phyloP scores from a whole-genome alignment of 2,113 vertebrate genomes.

The Erinaceus europaeus region DNA sequence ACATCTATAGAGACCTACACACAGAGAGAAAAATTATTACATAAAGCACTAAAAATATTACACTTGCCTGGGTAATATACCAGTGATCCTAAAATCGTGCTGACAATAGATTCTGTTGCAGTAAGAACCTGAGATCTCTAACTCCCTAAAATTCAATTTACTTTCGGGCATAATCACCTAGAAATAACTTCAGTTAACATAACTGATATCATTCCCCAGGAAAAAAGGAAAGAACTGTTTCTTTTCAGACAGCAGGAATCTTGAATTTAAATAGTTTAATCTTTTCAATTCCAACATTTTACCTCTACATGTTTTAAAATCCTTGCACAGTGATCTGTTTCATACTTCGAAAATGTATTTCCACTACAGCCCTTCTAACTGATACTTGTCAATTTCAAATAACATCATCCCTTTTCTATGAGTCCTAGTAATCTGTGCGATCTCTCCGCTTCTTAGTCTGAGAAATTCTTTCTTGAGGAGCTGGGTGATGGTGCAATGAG shows the following conservation, averaged over 20 bases:
- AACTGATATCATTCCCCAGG: not conserved
- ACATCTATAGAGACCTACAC: not conserved
- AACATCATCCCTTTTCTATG: not conserved
- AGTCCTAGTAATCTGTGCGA: too few relatives aligned
- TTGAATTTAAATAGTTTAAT: not conserved
- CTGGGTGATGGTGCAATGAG: too few relatives aligned
- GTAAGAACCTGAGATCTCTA: not conserved
- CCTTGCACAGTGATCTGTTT: not conserved
- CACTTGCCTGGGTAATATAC: not conserved
- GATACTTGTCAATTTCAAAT: not conserved
- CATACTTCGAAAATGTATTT: not conserved
- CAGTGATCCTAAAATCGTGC: not conserved
- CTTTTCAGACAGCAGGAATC: constrained; percentile 1
- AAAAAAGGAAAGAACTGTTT: not conserved
- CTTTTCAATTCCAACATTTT: constrained; percentile 31
- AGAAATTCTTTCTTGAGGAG: not conserved
- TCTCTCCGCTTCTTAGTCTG: not conserved
- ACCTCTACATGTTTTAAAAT: constrained; percentile 23
- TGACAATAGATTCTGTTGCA: not conserved
- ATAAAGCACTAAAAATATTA: not conserved
- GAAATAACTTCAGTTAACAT: not conserved
- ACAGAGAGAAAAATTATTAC: not conserved
- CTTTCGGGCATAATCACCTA: not conserved
- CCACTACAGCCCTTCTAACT: not conserved
- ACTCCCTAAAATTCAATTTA: not conserved